A percentile compares a stretch with the other conserved stretches of the same genome.
phyloP scores from a whole-genome alignment of 2,888 invertebrate species.

The Amblyteles armatorius region DNA sequence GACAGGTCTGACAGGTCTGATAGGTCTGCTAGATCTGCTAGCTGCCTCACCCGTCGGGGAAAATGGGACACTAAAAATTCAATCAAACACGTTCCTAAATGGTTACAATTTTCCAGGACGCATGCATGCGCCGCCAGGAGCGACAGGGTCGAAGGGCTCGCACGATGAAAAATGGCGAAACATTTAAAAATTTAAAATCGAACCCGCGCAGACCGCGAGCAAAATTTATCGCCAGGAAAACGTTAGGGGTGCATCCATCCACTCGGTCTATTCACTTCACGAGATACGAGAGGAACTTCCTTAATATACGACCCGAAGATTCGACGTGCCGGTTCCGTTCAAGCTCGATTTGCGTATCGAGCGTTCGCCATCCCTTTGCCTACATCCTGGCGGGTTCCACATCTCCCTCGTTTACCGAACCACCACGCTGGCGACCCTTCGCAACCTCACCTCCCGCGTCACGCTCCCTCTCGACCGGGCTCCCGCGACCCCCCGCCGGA shows the following conservation, averaged over 20 bases:
- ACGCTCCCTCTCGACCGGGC: constrained; percentile 9
- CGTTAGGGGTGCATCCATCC: not conserved
- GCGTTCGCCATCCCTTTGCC: constrained; percentile 2
- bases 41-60: too few relatives aligned
- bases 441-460: constrained; percentile 37
- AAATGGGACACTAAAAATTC: too few relatives aligned
- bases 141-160: not conserved
- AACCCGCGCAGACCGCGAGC: not conserved
- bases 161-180: not conserved
- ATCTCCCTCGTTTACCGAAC: constrained; percentile 26
- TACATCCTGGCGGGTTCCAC: not conserved
- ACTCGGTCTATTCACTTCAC: not conserved
- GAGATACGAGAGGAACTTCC: constrained; percentile 33
- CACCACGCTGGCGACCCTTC: constrained; percentile 4
- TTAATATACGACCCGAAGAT: constrained; percentile 56
- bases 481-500: constrained; percentile 42
- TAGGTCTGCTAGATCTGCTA: too few relatives aligned
- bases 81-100: too few relatives aligned
- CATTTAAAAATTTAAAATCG: not conserved
- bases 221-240: not conserved
- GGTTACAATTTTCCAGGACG: too few relatives aligned
- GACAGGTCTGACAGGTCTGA: too few relatives aligned
- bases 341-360: constrained; percentile 64
- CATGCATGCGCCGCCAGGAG: not conserved
- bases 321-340: constrained; percentile 44